Percentiles rank a stretch among this genome's conserved stretches.
Evolutionary conservation across 2,113 vertebrate species (phyloP).

Genomic region (Rhadina sibilatrix): DNA sequence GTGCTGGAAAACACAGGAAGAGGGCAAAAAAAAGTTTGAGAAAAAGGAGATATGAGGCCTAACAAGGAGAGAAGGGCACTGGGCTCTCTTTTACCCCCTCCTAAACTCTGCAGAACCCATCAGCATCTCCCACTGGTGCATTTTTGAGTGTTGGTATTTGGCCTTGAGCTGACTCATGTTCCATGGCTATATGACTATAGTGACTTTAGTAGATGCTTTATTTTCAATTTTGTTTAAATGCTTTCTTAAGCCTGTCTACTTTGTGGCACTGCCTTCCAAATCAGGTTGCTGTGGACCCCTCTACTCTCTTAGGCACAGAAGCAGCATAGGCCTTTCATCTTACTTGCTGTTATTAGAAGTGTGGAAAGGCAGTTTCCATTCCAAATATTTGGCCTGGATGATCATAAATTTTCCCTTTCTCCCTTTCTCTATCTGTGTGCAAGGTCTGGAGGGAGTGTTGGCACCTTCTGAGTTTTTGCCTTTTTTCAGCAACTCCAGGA

Average conservation of each 20-base stretch:
- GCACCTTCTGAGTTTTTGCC: background rate
- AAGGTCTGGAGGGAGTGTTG: background rate
- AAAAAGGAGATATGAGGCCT: background rate
- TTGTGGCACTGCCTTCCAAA: background rate
- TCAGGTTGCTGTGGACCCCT: background rate
- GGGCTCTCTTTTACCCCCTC: background rate
- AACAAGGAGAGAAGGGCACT: background rate
- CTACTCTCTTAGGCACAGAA: background rate
- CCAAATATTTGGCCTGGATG: background rate
- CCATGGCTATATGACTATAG: background rate
- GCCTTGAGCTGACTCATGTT: background rate
- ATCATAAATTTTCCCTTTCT: background rate
- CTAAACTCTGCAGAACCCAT: background rate
- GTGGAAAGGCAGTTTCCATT: background rate
- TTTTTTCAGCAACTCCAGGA: background rate
- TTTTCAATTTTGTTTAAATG: background rate
- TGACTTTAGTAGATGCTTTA: background rate
- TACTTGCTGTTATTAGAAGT: background rate
- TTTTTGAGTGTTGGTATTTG: background rate
- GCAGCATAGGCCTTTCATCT: background rate
- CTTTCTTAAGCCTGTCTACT: background rate
- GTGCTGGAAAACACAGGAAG: background rate
- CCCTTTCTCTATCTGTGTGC: background rate
- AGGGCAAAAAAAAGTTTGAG: background rate
- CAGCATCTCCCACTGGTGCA: background rate